Percentiles rank a stretch among this genome's conserved stretches.
phyloP scores from a whole-genome alignment of 2,888 invertebrate species.

The Dryocosmus kuriphilus region DNA sequence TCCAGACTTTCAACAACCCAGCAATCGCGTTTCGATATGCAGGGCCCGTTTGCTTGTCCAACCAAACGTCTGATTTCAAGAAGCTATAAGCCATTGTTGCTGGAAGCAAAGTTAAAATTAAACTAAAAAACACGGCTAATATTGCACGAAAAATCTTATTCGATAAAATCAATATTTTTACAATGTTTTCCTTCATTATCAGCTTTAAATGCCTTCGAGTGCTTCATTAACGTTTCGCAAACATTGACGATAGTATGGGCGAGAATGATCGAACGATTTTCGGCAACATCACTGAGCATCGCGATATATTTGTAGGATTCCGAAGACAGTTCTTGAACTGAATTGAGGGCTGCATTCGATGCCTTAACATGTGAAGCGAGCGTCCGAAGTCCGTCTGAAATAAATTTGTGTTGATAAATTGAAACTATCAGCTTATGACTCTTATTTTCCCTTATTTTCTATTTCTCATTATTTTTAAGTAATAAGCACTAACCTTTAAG shows the following conservation, averaged over 20 bases:
- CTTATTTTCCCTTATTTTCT: neutral
- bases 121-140: neutral
- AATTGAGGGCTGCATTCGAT: slow-evolving; percentile 63
- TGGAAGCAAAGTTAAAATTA: slow-evolving; percentile 49
- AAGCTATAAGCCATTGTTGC: slow-evolving; percentile 72
- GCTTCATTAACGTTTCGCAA: slow-evolving; percentile 72
- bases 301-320: slow-evolving; percentile 75
- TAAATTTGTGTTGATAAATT: neutral
- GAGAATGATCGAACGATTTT: slow-evolving; percentile 68
- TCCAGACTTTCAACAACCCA: slow-evolving; percentile 72
- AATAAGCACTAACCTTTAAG: slow-evolving; percentile 68
- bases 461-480: neutral
- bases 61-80: slow-evolving; percentile 68
- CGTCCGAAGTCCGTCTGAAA: slow-evolving; percentile 68
- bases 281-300: slow-evolving; percentile 73
- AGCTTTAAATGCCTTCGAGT: slow-evolving; percentile 66
- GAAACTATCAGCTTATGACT: neutral
- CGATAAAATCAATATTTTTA: slow-evolving; percentile 45
- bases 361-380: slow-evolving; percentile 68
- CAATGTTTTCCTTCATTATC: slow-evolving; percentile 70
- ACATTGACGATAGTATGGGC: slow-evolving; percentile 70
- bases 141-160: neutral
- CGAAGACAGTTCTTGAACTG: slow-evolving; percentile 72
- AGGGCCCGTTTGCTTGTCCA: slow-evolving; percentile 63
- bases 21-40: slow-evolving; percentile 69